Evolutionary conservation across 2,888 invertebrate genomes (phyloP), one percentile per base, ranked within the genome.

Genomic region (Harpalus rufipes): DNA sequence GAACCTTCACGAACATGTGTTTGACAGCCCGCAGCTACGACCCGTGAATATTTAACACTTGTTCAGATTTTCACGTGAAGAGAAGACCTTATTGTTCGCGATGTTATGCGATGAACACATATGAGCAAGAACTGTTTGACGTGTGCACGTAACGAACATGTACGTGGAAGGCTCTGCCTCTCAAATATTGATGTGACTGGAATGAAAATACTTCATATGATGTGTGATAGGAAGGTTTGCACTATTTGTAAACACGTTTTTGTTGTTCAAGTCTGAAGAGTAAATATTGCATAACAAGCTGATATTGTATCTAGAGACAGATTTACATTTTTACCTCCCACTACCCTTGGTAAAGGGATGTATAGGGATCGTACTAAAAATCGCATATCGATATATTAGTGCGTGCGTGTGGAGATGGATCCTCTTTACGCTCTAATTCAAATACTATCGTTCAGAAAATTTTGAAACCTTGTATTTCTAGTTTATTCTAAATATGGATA

Each of bases 151-250:
- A 74, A 51, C 44, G 44, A 68, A 68, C 44, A 51, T 44, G 44
- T 14, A 44, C 72, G 72, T 74, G 72, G 18, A 32, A 14, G 25
- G 68, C 16, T 74, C 44, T 74, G 41, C 41, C 16, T 44, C 72
- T 74, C 72, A 74, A 74, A 74, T 74, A 74, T 74, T 74, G 72
- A 74, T 74, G 72, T 21, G 72, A 41, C 16, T 7, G 41, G 72
- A 74, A 74, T 74, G 44, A 51, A 44, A 74, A 74, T 74, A 74
- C 7, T 74, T 74, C 44, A 74, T 74, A 68, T 39, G 68, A 68
- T 39, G 68, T 68, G 68, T 68, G 68, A 68, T 68, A 68, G 39
- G 39, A n/a, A 39, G 39, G 32, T 68, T 68, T 68, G 68, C 39
- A 39, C 12, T 68, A 39, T 68, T 68, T 68, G 39, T 14, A 63